Evolutionary conservation across 2,888 invertebrate species (phyloP).

Genomic region (Chydorus sphaericus): DNA sequence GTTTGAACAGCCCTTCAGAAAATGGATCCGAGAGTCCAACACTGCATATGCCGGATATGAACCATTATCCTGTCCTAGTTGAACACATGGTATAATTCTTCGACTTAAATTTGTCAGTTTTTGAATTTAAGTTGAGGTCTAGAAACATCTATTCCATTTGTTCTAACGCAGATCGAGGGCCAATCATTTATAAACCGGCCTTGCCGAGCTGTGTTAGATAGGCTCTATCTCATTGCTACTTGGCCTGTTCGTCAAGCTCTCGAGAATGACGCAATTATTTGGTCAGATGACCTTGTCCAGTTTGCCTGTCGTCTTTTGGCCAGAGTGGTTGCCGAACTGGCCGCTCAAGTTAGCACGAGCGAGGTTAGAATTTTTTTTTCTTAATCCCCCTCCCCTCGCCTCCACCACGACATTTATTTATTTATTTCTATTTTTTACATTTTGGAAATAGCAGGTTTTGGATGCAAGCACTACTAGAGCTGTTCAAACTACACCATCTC

Average conservation of each 20-base stretch:
- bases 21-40: conserved; percentile 46
- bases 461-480: conserved; percentile 57
- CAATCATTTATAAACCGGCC: conserved; percentile 36
- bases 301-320: conserved; percentile 43
- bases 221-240: conserved; percentile 63
- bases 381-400: neutral
- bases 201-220: conserved; percentile 66
- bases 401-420: neutral
- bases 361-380: conserved; percentile 38
- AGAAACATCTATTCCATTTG: neutral
- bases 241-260: conserved; percentile 52
- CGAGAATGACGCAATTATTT: conserved; percentile 31
- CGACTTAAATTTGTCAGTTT: neutral
- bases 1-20: conserved; percentile 48
- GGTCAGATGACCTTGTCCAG: conserved; percentile 33
- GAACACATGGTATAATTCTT: conserved; percentile 46
- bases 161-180: conserved; percentile 18
- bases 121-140: neutral
- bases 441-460: conserved; percentile 24
- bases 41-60: conserved; percentile 49
- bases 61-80: conserved; percentile 58
- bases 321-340: conserved; percentile 73
- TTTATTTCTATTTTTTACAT: conserved; percentile 21
- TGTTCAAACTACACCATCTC: conserved; percentile 67
- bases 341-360: conserved; percentile 58